Base-by-base conservation (phyloP, 2,888 invertebrate species). In the Teinopalpus imperialis region DNA sequence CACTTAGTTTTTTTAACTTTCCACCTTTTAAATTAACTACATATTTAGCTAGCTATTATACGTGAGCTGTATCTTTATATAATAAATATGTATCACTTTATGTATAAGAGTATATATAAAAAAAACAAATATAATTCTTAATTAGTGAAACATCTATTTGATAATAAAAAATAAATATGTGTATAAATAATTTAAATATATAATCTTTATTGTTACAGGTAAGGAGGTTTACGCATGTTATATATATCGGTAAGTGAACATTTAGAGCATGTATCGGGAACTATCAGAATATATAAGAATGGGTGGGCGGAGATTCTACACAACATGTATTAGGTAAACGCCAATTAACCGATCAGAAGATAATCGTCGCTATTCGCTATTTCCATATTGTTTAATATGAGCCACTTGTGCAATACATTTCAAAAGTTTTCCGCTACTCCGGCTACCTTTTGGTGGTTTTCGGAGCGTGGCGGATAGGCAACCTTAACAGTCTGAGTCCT, bases 401-500 rank as follows among this genome's bases (percentile, higher is more conserved):
- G 69, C 69, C 63, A 70, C 78, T 88, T 87, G 79, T 73, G 86
- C 74, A 88, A 88, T 60, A 56, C 56, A 74, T 88, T 88, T 80
- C 83, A 85, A 86, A 86, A 87, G 78, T 83, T 80, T 81, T 80
- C 85, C 69, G 75, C 73, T 78, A 74, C 77, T 77, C 54, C 73
- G 74, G 76, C 77, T 85, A 78, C 83, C 81, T 85, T 86, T 87
- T 78, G 76, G 70, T 87, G 86, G 52, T 87, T 86, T 88, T 88
- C 86, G 88, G 88, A 88, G 88, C 88, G 88, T 88, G 77, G 83
- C 88, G 82, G 82, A 85, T 82, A 82, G 82, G 81, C 81, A 85
- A 82, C 86, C 87, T 85, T 83, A 82, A 77, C 80, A 81, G 80
- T 79, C 82, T 75, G 77, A 80, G 87, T 88, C 88, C 87, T 87